Base-by-base conservation (phyloP, 1,140 invertebrate species). In the Hyposmocoma kahamanoa region DNA sequence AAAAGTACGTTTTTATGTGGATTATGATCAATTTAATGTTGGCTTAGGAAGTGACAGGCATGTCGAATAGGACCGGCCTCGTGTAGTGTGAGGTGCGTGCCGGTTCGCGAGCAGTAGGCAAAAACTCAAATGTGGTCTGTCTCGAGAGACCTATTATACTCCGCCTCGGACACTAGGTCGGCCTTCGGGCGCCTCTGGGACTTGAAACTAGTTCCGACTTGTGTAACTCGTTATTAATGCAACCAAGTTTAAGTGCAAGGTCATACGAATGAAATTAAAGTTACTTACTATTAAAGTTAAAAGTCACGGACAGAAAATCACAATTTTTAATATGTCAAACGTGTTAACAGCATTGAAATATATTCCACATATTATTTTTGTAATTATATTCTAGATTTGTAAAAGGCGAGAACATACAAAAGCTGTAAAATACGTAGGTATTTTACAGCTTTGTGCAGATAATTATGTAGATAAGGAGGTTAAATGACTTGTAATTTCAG, bases 201-300 rank as follows among this genome's bases (percentile, higher is more conserved):
- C 43, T 32, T n/a, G n/a, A 39, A 59, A 66, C 62, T 62, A 66
- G 56, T 57, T 62, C 48, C 59, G 51, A 56, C 44, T 54, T 41
- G 20, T 50, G 57, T 47, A 59, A 62, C 56, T 5, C 11, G 24
- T 11, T 11, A 6, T 26, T 6, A 6, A 26, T 26, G 24, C 11
- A 6, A 26, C 24, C 11, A 26, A 26, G 24, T 11, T 26, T 26
- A 26, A 26, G 24, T 5, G 24, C 24, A 26, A 26, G 24, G 24
- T 26, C 24, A 11, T 26, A 26, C 11, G 24, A 6, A 26, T 11
- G 24, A 11, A 26, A 26, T 6, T 26, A 26, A 26, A 26, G 11
- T 11, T 6, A 26, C 24, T 26, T 26, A 26, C 24, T 6, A 36
- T 36, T 13, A 36, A 36, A n/a, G 10, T 10, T 17, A 36, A 36